phyloP scores from a whole-genome alignment of 2,888 invertebrate species.

The Ethmia dodecea region DNA sequence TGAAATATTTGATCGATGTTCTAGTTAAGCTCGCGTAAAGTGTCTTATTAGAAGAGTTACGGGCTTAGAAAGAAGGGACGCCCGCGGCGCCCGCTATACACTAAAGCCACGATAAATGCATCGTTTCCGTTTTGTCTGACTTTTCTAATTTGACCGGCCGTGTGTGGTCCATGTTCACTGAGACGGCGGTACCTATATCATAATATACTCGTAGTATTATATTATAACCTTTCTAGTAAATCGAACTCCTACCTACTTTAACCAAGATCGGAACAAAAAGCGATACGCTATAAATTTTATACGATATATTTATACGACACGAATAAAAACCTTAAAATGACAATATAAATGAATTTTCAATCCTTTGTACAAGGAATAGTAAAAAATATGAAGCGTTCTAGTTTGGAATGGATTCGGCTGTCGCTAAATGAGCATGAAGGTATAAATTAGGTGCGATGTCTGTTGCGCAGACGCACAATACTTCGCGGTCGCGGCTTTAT shows the following conservation, averaged over 20 bases:
- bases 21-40: slow-evolving; percentile 61
- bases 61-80: slow-evolving; percentile 59
- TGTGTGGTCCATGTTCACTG: slow-evolving; percentile 63
- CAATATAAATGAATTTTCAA: slow-evolving; percentile 53
- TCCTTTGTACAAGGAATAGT: slow-evolving; percentile 48
- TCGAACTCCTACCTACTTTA: slow-evolving; percentile 44
- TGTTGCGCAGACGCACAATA: slow-evolving; percentile 50
- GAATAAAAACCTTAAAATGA: slow-evolving; percentile 52
- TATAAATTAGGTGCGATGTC: slow-evolving; percentile 66
- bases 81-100: slow-evolving; percentile 57
- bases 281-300: slow-evolving; percentile 54
- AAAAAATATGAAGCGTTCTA: slow-evolving; percentile 49
- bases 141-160: slow-evolving; percentile 64
- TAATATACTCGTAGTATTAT: too few relatives aligned
- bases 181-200: slow-evolving; percentile 47
- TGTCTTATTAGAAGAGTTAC: slow-evolving; percentile 70
- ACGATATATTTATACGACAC: slow-evolving; percentile 30
- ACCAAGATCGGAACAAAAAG: slow-evolving; percentile 54
- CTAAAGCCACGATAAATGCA: slow-evolving; percentile 60
- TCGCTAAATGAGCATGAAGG: slow-evolving; percentile 67
- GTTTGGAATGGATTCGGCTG: slow-evolving; percentile 48
- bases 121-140: slow-evolving; percentile 65
- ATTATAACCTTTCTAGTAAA: slow-evolving; percentile 42
- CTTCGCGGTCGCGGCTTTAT: slow-evolving; percentile 41
- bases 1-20: slow-evolving; percentile 59